Conservation (phyloP, 2,113 vertebrate genomes). For the Astur gentilis region DNA sequence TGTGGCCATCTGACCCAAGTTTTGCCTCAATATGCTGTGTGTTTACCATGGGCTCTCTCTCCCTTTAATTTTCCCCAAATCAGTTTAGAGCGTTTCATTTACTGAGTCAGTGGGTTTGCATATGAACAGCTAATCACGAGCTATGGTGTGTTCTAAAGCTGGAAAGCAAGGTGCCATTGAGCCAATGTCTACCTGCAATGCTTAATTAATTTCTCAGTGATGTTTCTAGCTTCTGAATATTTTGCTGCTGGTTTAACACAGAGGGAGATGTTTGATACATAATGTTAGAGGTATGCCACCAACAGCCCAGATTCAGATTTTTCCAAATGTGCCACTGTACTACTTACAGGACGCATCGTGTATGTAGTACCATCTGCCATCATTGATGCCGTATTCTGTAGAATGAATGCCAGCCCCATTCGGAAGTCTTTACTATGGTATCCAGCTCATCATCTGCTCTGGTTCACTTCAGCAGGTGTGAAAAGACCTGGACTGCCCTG, state of each 20-base stretch:
- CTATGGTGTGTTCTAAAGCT: background rate
- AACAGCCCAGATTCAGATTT: conserved; percentile 4
- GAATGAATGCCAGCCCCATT: conserved; percentile 39
- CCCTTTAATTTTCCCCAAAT: background rate
- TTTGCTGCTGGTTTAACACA: background rate
- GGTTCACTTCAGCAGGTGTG: conserved; percentile 63
- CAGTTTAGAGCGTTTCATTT: background rate
- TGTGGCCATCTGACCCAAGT: background rate
- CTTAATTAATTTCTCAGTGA: conserved; percentile 42
- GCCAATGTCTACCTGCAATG: background rate
- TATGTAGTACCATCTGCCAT: conserved; percentile 42
- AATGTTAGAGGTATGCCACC: background rate
- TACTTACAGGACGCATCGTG: background rate
- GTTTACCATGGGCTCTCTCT: background rate
- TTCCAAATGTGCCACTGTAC: conserved; percentile 14
- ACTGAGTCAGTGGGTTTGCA: conserved; percentile 1
- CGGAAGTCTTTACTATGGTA: background rate
- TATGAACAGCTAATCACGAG: background rate
- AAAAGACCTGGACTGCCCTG: conserved; percentile 53
- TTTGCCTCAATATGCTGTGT: conserved; percentile 29
- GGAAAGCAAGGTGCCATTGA: background rate
- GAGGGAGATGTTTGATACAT: background rate
- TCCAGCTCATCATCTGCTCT: conserved; percentile 52
- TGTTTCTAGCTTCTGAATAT: conserved; percentile 14
- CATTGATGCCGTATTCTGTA: background rate